phyloP scores from a whole-genome alignment of 1,140 invertebrate genomes.

The Neelides sp. region DNA sequence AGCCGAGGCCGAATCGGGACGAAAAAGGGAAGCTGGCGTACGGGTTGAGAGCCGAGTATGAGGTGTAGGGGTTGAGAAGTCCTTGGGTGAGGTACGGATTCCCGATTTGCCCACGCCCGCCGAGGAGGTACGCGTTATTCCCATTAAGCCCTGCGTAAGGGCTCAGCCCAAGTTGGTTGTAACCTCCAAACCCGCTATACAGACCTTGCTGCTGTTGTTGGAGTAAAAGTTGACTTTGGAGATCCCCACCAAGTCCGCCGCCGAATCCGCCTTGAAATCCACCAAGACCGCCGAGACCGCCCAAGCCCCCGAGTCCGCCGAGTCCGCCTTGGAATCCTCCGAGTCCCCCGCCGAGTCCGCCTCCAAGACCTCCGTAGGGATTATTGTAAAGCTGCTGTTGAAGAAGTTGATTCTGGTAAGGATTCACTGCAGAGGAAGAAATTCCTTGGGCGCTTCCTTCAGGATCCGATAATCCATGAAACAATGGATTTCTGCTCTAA shows the following conservation, averaged over 20 bases:
- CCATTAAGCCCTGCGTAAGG: no score
- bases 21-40: slow-evolving; percentile 19
- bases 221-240: slow-evolving; percentile 8
- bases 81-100: slow-evolving; percentile 16
- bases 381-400: slow-evolving; percentile 2
- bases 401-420: slow-evolving; percentile 7
- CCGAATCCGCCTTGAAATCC: slow-evolving; percentile 5
- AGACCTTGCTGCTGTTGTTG: slow-evolving; percentile 7
- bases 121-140: slow-evolving; percentile 2
- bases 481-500: no score
- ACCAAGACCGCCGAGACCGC: background rate
- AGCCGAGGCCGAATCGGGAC: slow-evolving; percentile 23
- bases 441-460: slow-evolving; percentile 20
- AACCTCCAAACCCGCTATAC: slow-evolving; percentile 4
- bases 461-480: slow-evolving; percentile 14
- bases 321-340: slow-evolving; percentile 5
- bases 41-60: slow-evolving; percentile 17
- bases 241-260: background rate
- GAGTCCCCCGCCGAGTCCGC: slow-evolving; percentile 6
- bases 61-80: slow-evolving; percentile 13
- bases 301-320: slow-evolving; percentile 11
- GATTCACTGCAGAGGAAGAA: slow-evolving; percentile 6
- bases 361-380: slow-evolving; percentile 2
- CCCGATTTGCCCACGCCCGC: background rate
- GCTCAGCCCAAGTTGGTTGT: no score